Evolutionary conservation across 1,140 invertebrate species (phyloP), one percentile per base, ranked within the genome.

Genomic region (Orius laevigatus): DNA sequence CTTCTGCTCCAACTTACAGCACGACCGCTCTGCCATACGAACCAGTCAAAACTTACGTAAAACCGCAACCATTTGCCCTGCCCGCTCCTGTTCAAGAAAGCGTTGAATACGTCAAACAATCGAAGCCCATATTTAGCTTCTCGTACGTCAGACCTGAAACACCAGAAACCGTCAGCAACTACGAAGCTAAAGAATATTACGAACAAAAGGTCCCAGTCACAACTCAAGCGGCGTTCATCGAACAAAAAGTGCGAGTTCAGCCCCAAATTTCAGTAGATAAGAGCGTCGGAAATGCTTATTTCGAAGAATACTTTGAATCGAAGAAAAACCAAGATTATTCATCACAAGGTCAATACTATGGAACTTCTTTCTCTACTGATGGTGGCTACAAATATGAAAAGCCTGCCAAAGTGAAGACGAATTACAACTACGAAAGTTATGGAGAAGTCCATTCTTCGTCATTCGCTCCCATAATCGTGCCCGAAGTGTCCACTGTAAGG

Each of bases 231-330:
- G 8, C 25, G 3, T 25, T 4, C 25, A 25, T 25, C 8, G 25
- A 25, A 25, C 25, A 25, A 25, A 25, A 25, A 25, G 3, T 8
- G 8, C 25, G 8, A 25, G 8, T 25, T n/a, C n/a, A n/a, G n/a
- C n/a, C n/a, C n/a, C n/a, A n/a, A n/a, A n/a, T n/a, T n/a, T n/a
- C n/a, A n/a, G n/a, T n/a, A n/a, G n/a, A n/a, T n/a, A n/a, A n/a
- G n/a, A n/a, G n/a, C 25, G 25, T 25, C 25, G 25, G 25, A 25
- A 25, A 25, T 25, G 35, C 52, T 42, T 35, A 44, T 38, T 49
- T 41, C 49, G 40, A 56, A 48, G 46, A 53, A 51, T 47, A 53
- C 20, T 56, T 46, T 52, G 54, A 50, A 40, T 31, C 46, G 11
- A 56, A 52, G 43, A 43, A 49, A 40, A 35, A 35, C 8, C 35